Conservation (phyloP, 2,797 vertebrate genomes). For the Fringilla coelebs region DNA sequence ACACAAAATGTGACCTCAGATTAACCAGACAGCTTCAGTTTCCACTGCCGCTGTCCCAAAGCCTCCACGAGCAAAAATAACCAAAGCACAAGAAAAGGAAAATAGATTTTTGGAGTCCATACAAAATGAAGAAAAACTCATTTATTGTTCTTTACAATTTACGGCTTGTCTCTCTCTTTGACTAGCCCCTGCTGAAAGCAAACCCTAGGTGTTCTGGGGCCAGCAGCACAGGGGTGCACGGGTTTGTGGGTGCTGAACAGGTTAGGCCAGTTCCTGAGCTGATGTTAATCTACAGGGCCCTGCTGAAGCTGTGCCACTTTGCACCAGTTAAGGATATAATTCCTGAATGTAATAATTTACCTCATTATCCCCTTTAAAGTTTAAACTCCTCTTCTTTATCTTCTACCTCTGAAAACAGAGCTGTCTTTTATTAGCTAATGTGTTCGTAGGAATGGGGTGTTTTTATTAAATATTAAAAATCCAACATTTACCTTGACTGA, state of each 20-base stretch:
- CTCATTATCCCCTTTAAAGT: conserved; percentile 54
- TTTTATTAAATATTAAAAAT: conserved; percentile 73
- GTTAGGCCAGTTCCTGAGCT: not conserved
- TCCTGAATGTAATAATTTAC: conserved; percentile 64
- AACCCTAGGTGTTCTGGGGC: not conserved
- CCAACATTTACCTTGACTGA: conserved; percentile 44
- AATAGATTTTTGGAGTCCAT: conserved; percentile 5
- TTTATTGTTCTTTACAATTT: not conserved
- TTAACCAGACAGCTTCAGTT: conserved; percentile 58
- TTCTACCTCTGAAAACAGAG: conserved; percentile 35
- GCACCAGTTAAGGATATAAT: not conserved
- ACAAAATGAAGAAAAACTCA: not conserved
- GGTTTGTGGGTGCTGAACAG: conserved; percentile 4
- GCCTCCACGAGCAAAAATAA: conserved; percentile 3
- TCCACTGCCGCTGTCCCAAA: conserved; percentile 30
- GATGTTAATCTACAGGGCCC: not conserved
- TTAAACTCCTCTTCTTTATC: conserved; percentile 57
- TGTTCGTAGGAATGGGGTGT: conserved; percentile 42
- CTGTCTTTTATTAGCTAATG: conserved; percentile 52
- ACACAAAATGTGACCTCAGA: conserved; percentile 38
- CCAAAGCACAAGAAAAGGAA: conserved; percentile 20
- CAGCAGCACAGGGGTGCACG: not conserved
- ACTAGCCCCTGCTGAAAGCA: conserved; percentile 24
- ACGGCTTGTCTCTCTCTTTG: conserved; percentile 23
- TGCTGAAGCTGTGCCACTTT: conserved; percentile 9